Percentiles rank a stretch among this genome's conserved stretches.
Conservation (phyloP, 2,797 vertebrate species). For the Macroramphosus scolopax region DNA sequence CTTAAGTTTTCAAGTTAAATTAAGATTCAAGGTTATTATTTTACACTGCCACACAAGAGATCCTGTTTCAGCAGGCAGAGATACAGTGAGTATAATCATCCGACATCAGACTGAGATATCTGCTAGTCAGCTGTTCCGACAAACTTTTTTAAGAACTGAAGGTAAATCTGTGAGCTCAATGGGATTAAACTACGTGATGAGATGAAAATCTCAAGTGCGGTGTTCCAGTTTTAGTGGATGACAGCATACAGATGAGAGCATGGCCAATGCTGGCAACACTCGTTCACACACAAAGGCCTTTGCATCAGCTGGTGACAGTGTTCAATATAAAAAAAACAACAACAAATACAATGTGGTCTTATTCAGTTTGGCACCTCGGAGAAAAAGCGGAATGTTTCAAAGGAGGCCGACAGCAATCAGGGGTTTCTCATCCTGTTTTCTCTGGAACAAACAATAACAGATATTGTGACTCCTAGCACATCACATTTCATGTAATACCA, state of each 20-base stretch:
- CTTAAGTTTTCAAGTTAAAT: too few species aligned
- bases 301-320: slow-evolving; percentile 52
- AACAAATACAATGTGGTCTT: slow-evolving; percentile 48
- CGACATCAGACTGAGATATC: too few species aligned
- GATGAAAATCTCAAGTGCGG: too few species aligned
- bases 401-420: slow-evolving; percentile 20
- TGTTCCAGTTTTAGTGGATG: slow-evolving; percentile 44
- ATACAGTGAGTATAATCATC: too few species aligned
- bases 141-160: too few species aligned
- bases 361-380: slow-evolving; percentile 56
- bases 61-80: too few species aligned
- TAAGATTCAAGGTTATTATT: slow-evolving; percentile 41
- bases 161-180: too few species aligned
- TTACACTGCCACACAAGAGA: slow-evolving; percentile 13
- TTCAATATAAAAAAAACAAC: slow-evolving; percentile 13
- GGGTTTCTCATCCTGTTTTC: too few species aligned
- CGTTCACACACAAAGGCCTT: slow-evolving; percentile 58
- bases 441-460: too few species aligned
- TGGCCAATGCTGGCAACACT: slow-evolving; percentile 48
- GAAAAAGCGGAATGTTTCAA: slow-evolving; percentile 50
- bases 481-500: slow-evolving; percentile 20
- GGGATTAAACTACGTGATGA: too few species aligned
- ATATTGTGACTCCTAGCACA: slow-evolving; percentile 27
- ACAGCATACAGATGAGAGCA: slow-evolving; percentile 53
- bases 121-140: too few species aligned